Percentiles rank a stretch among this genome's conserved stretches.
phyloP scores from a whole-genome alignment of 2,888 invertebrate species.

The Notocelia uddmanniana region DNA sequence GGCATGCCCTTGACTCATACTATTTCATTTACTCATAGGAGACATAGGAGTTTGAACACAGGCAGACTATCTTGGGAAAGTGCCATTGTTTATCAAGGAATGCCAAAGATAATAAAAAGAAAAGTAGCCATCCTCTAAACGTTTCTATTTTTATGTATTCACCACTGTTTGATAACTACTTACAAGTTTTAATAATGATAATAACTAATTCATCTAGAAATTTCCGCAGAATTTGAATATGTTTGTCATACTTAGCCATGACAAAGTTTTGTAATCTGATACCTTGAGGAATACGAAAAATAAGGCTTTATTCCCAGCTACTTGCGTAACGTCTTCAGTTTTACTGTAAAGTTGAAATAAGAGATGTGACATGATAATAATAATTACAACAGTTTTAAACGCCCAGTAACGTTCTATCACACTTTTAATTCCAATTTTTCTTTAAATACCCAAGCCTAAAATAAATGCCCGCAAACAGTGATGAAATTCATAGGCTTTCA shows the following conservation, averaged over 20 bases:
- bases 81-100: conserved; percentile 17
- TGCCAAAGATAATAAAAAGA: neutral
- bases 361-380: neutral
- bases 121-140: neutral
- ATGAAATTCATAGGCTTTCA: too few species aligned
- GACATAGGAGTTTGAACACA: too few species aligned
- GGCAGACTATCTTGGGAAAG: neutral
- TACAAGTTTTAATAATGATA: neutral
- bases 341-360: neutral
- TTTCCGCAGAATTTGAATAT: neutral
- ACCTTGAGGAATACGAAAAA: neutral
- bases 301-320: neutral
- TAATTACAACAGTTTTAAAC: too few species aligned
- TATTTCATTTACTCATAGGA: conserved; percentile 15
- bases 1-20: conserved; percentile 50
- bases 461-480: too few species aligned
- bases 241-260: neutral
- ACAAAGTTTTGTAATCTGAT: neutral
- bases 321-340: neutral
- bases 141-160: neutral
- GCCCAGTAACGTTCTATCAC: too few species aligned
- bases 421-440: too few species aligned
- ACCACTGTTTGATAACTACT: neutral
- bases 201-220: neutral
- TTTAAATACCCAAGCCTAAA: too few species aligned